Conservation (phyloP, 2,797 vertebrate species). For the Acanthornis magna region DNA sequence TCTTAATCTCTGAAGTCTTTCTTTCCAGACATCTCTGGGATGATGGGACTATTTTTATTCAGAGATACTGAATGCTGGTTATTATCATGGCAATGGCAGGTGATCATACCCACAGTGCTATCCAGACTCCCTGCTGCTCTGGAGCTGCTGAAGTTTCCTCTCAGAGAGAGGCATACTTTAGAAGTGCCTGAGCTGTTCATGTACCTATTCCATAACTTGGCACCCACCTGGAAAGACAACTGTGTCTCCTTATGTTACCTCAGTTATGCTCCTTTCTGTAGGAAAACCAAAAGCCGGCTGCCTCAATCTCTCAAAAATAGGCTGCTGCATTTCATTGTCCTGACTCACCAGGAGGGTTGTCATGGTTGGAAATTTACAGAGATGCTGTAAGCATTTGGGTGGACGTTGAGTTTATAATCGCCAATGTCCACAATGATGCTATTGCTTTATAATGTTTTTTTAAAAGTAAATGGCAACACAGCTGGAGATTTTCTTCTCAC, state of each 20-base stretch:
- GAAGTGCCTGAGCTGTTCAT: not conserved
- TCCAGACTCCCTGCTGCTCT: not conserved
- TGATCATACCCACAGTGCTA: not conserved
- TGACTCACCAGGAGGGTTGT: not conserved
- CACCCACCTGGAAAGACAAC: not conserved
- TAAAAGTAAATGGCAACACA: not conserved
- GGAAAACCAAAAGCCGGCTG: not conserved
- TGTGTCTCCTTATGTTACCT: not conserved
- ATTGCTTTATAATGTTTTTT: not conserved
- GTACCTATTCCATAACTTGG: not conserved
- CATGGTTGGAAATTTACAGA: not conserved
- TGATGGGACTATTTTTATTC: not conserved
- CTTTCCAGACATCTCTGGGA: constrained; percentile 7
- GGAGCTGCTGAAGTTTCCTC: not conserved
- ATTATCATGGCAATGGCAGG: not conserved
- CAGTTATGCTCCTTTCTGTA: not conserved
- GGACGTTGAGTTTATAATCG: not conserved
- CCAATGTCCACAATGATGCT: not conserved
- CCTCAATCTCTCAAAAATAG: not conserved
- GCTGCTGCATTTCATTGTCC: not conserved
- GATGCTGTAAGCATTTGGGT: not conserved
- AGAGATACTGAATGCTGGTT: not conserved
- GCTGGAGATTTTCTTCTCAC: not conserved
- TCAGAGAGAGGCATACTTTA: not conserved
- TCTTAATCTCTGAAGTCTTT: constrained; percentile 29